These are phyloP conservation scores for Coilia nasus DNA, from an alignment of 2,797 vertebrate species.

Conservation along the genomic window DNA sequence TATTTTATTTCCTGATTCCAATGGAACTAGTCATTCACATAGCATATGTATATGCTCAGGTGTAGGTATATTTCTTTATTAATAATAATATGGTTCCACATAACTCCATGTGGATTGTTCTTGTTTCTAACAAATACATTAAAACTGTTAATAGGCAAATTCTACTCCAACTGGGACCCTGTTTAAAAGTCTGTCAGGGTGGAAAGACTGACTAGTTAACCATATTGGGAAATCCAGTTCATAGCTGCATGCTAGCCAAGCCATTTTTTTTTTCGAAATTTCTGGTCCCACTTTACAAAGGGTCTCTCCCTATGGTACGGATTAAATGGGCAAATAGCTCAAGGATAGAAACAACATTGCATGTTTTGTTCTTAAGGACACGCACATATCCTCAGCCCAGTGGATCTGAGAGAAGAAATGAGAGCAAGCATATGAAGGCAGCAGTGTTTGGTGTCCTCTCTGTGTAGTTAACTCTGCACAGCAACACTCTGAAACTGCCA, in stretches of 20 bases:
- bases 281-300: slow-evolving; percentile 21
- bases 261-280: background rate
- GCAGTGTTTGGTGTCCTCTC: background rate
- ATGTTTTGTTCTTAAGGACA: slow-evolving; percentile 24
- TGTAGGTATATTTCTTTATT: background rate
- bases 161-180: background rate
- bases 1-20: slow-evolving; percentile 1
- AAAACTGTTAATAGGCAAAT: background rate
- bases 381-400: slow-evolving; percentile 1
- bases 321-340: slow-evolving; percentile 17
- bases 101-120: background rate
- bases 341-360: slow-evolving; percentile 25
- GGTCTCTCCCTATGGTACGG: slow-evolving; percentile 25
- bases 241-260: slow-evolving; percentile 14
- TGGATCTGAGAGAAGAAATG: background rate
- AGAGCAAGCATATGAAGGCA: background rate
- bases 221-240: background rate
- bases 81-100: background rate
- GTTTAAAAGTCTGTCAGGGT: background rate
- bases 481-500: background rate
- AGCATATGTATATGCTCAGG: too few species aligned
- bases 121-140: background rate
- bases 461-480: background rate
- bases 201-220: background rate
- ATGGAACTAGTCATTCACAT: background rate